phyloP scores from a whole-genome alignment of 2,888 invertebrate genomes.

The Dolomedes plantarius region DNA sequence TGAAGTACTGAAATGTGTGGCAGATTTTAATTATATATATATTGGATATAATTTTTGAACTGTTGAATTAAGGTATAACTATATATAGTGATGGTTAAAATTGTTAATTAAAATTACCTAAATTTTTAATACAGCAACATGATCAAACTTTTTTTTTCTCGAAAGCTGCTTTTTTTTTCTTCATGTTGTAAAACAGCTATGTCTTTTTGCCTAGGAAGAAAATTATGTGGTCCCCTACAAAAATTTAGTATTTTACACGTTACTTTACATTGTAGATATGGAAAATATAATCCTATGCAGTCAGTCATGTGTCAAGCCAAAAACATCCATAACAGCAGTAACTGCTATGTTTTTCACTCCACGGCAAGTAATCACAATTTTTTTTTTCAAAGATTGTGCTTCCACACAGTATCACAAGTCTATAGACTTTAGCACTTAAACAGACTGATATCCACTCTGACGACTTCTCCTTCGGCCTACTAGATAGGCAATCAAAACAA shows the following conservation, averaged over 20 bases:
- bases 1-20: too few species aligned
- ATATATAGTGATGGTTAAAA: not conserved
- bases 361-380: not conserved
- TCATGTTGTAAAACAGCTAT: slow-evolving; percentile 16
- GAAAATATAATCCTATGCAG: slow-evolving; percentile 20
- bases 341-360: not conserved
- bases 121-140: not conserved
- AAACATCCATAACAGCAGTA: not conserved
- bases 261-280: slow-evolving; percentile 19
- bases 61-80: too few species aligned
- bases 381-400: slow-evolving; percentile 12
- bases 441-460: slow-evolving; percentile 90
- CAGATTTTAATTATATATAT: too few species aligned
- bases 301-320: slow-evolving; percentile 11
- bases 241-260: slow-evolving; percentile 21
- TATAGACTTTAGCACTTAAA: slow-evolving; percentile 79
- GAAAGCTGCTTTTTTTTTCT: not conserved
- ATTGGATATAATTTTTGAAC: too few species aligned
- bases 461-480: slow-evolving; percentile 91
- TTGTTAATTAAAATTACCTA: not conserved
- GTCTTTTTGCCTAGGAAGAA: slow-evolving; percentile 14
- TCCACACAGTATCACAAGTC: not conserved
- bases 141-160: not conserved
- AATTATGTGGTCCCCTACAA: slow-evolving; percentile 46
- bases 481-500: slow-evolving; percentile 94